Evolutionary conservation across 1,140 invertebrate genomes (phyloP).

Genomic region (Lethrus apterus): DNA sequence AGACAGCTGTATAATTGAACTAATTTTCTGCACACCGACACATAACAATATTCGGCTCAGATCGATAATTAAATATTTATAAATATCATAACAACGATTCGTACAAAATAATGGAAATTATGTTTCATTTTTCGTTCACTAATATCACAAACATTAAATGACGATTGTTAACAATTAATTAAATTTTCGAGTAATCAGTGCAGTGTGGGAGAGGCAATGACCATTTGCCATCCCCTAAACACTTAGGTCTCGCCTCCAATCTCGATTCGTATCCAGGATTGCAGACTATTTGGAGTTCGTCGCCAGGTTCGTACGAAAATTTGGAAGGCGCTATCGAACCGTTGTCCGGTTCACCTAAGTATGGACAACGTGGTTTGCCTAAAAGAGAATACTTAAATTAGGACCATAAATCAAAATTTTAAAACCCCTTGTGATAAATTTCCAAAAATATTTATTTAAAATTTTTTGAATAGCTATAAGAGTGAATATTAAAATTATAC

Average conservation of each 20-base stretch:
- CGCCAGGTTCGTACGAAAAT: slow-evolving; percentile 68
- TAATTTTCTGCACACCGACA: no score
- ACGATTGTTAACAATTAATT: slow-evolving; percentile 14
- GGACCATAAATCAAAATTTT: no score
- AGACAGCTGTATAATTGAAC: no score
- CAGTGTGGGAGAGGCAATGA: slow-evolving; percentile 44
- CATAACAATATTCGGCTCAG: no score
- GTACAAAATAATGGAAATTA: slow-evolving; percentile 13
- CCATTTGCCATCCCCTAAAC: slow-evolving; percentile 46
- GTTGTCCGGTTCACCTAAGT: slow-evolving; percentile 64
- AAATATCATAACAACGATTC: slow-evolving; percentile 9
- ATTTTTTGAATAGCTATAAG: no score
- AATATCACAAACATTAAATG: slow-evolving; percentile 16
- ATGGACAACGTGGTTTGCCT: slow-evolving; percentile 69
- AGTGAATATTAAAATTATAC: slow-evolving; percentile 23
- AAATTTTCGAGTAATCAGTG: slow-evolving; percentile 41
- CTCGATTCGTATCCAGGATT: slow-evolving; percentile 52
- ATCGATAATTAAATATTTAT: no score
- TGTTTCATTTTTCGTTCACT: slow-evolving; percentile 11
- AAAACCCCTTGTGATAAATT: background rate
- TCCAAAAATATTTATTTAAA: background rate
- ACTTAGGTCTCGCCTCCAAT: slow-evolving; percentile 40
- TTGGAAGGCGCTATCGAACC: slow-evolving; percentile 65
- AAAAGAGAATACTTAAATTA: no score
- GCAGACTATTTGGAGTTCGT: slow-evolving; percentile 65